Evolutionary conservation across 1,140 invertebrate species (phyloP), one percentile per base, ranked within the genome.

Genomic region (Phenacoccus solenopsis): DNA sequence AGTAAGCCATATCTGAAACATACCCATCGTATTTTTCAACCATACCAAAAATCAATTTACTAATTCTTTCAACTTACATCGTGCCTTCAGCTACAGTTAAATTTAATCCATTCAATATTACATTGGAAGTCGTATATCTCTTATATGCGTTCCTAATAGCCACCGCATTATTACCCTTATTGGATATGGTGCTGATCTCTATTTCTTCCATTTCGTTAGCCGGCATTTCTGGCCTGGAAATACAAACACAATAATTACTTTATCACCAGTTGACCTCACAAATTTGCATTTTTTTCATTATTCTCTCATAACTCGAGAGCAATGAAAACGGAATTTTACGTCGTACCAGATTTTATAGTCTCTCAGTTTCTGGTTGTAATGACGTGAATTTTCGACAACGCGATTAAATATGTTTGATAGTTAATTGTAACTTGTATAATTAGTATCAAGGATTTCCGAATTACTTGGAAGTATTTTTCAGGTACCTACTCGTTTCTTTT

Each of bases 1-100:
- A 82, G 72, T 22, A 82, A 73, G 22, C 80, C 80, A 69, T 82
- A 82, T 69, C 76, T 77, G 72, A 24, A 73, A 73, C n/a, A n/a
- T n/a, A n/a, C n/a, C n/a, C n/a, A n/a, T 49, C 2, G 16, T 49
- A n/a, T n/a, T n/a, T n/a, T n/a, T n/a, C n/a, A n/a, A n/a, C n/a
- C n/a, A n/a, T n/a, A n/a, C n/a, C n/a, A n/a, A n/a, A n/a, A n/a
- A n/a, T n/a, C n/a, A n/a, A n/a, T n/a, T n/a, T n/a, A n/a, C n/a
- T n/a, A n/a, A n/a, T 64, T 24, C 12, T n/a, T 32, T 30, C 20
- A 25, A 74, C 76, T 75, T 73, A 77, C 76, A 77, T 76, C 28
- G 74, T 72, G 0, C 75, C 75, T 30, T 74, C 38, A 1, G 70
- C 69, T 2, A 77, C 76, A 10, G 73, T 76, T 72, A 77, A 71